phyloP scores from a whole-genome alignment of 92 coral and sea anemone species.

The Phenganax subtilis region DNA sequence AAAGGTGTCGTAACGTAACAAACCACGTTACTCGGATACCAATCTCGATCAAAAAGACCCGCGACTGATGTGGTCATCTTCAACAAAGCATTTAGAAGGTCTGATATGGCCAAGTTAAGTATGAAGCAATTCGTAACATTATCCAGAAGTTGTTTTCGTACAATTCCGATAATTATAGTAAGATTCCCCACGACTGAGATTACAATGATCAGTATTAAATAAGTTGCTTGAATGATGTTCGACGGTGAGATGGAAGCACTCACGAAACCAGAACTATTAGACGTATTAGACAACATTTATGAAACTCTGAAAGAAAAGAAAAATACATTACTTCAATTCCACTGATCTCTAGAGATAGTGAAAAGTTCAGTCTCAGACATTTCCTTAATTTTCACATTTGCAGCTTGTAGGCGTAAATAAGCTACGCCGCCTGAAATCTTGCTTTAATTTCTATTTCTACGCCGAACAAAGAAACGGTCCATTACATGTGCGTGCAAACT shows the following conservation, averaged over 20 bases:
- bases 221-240: conserved; percentile 59
- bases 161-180: conserved; percentile 59
- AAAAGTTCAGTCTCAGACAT: too few species aligned
- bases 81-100: conserved; percentile 75
- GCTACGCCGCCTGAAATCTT: too few species aligned
- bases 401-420: too few species aligned
- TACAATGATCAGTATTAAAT: conserved; percentile 60
- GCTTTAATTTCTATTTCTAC: too few species aligned
- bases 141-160: conserved; percentile 64
- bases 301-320: background rate
- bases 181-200: conserved; percentile 72
- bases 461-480: too few species aligned
- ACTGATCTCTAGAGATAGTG: too few species aligned
- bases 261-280: background rate
- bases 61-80: conserved; percentile 81
- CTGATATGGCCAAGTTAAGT: conserved; percentile 70
- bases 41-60: conserved; percentile 69
- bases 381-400: too few species aligned
- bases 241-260: conserved; percentile 1
- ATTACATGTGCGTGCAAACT: too few species aligned
- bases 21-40: conserved; percentile 81
- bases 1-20: conserved; percentile 95
- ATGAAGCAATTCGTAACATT: conserved; percentile 89
- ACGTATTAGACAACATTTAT: conserved; percentile 3
- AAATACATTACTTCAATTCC: background rate